Evolutionary conservation across 2,888 invertebrate genomes (phyloP), one percentile per base, ranked within the genome.

Genomic region (Trissolcus brochymenae): DNA sequence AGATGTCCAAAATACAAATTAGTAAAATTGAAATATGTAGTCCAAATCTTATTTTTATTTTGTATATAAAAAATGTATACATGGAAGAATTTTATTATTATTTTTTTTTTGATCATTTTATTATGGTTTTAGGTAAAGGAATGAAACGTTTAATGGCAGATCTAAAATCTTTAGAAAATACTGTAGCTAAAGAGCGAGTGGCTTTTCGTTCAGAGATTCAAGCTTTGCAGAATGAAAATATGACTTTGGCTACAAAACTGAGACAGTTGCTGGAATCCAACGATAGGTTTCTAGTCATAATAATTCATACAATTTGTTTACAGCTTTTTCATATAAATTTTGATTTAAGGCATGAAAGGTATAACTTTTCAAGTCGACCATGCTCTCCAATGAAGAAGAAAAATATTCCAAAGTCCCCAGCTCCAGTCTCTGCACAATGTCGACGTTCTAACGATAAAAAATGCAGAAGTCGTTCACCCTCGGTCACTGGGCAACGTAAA

Each of bases 141-240:
- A 74, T 81, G 14, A 81, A 73, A 54, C 81, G 81, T 14, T 79
- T 90, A 73, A 86, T 90, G 74, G 86, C 83, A 71, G 89, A 90
- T 1, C 87, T 91, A 35, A 87, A 85, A 68, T 87, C 88, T 16
- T 82, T 91, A 60, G 91, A 91, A 79, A 89, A 85, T 76, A 89
- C 87, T 41, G 89, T 90, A 0, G 79, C 86, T 0, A 86, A 85
- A 46, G 90, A 91, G 78, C 84, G 90, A 21, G 83, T 83, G 17
- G 87, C 88, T n/a, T 90, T 90, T 82, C 87, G 88, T 54, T 83
- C 86, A 50, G 83, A 90, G 74, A 87, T 90, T 13, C 87, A 89
- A 74, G 90, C 89, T 76, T 80, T 91, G 11, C 85, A 88, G 54
- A 84, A 85, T 13, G 90, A 91, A 59, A 90, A 90, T 80, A 76